A percentile compares a stretch with the other conserved stretches of the same genome.
These are phyloP conservation scores for Copidosoma aretas DNA, from an alignment of 2,888 invertebrate species.

Conservation along the genomic window DNA sequence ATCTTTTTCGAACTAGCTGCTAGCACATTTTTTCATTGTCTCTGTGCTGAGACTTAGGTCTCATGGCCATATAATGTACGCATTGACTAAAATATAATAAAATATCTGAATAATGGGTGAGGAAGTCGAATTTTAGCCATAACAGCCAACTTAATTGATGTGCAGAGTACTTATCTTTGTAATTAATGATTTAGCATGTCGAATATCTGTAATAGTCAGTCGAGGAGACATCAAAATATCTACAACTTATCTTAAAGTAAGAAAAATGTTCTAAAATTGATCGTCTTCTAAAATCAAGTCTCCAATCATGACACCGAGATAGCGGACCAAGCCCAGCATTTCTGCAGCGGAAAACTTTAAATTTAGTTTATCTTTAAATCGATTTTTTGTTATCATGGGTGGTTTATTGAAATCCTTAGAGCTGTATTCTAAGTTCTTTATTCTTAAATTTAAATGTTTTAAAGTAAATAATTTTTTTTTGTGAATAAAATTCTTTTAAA, in stretches of 20 bases:
- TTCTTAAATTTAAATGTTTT: background rate
- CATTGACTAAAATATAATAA: background rate
- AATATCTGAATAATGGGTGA: background rate
- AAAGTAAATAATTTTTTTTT: background rate
- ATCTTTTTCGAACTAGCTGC: background rate
- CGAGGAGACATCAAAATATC: background rate
- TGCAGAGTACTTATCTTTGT: background rate
- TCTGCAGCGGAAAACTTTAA: background rate
- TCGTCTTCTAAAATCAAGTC: background rate
- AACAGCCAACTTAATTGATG: background rate
- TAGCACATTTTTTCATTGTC: background rate
- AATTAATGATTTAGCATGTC: background rate
- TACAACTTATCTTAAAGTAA: background rate
- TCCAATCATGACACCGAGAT: constrained; percentile 5
- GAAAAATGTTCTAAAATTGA: background rate
- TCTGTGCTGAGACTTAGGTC: background rate
- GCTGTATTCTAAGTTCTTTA: constrained; percentile 1
- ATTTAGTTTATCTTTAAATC: background rate
- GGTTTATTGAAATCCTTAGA: constrained; percentile 4
- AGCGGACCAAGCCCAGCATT: background rate
- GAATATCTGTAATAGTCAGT: background rate
- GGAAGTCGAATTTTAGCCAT: constrained; percentile 4
- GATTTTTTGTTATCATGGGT: background rate
- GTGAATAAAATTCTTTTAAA: no score
- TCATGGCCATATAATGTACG: background rate